These are phyloP conservation scores for Noctua janthe DNA, from an alignment of 2,888 invertebrate species.

Conservation along the genomic window DNA sequence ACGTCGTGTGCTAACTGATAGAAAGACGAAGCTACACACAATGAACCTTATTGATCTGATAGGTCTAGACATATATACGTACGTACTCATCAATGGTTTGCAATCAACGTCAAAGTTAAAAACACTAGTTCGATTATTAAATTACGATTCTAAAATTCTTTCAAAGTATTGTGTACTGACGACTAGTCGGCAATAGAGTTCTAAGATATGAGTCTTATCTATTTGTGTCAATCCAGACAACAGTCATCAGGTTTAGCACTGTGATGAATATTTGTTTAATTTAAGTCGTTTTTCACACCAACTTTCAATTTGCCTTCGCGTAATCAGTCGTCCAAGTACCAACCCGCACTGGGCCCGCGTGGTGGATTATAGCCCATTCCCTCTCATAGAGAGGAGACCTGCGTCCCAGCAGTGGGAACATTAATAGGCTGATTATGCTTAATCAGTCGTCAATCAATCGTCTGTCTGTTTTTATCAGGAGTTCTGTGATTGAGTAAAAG, in stretches of 20 bases:
- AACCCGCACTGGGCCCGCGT: too few relatives aligned
- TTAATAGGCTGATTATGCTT: too few relatives aligned
- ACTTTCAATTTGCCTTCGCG: background rate
- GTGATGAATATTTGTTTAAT: background rate
- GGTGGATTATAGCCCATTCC: too few relatives aligned
- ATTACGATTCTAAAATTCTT: background rate
- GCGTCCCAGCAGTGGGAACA: too few relatives aligned
- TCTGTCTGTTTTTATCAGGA: background rate
- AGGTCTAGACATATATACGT: too few relatives aligned
- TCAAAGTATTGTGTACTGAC: background rate
- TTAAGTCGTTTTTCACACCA: background rate
- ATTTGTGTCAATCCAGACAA: background rate
- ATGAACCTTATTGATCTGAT: background rate
- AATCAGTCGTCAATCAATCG: background rate
- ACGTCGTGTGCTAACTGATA: background rate
- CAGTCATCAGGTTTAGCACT: background rate
- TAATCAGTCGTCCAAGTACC: background rate
- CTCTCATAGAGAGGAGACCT: too few relatives aligned
- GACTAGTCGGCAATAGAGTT: too few relatives aligned
- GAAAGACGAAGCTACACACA: background rate
- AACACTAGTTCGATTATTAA: background rate
- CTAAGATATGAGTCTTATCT: background rate
- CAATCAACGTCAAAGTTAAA: background rate
- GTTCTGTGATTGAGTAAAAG: background rate
- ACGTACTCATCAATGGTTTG: background rate